Conservation (phyloP, 2,797 vertebrate species). For the Microcaecilia unicolor region DNA sequence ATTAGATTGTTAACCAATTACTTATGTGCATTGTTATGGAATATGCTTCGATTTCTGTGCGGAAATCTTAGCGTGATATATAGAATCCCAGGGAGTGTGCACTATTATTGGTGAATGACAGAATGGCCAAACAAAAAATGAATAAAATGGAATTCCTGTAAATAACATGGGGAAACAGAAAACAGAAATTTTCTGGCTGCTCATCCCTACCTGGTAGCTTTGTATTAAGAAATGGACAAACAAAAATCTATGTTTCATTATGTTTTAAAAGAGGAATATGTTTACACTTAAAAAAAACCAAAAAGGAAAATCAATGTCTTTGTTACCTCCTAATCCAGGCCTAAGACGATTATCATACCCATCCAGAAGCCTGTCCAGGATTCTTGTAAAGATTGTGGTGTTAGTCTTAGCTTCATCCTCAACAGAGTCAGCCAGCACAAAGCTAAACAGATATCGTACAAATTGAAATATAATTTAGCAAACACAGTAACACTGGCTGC, state of each 20-base stretch:
- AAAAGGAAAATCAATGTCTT: conserved; percentile 13
- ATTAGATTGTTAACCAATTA: no score
- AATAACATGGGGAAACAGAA: no score
- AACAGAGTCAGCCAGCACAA: conserved; percentile 66
- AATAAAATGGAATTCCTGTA: no score
- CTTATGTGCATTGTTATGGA: no score
- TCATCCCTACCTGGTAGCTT: no score
- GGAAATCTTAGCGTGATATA: no score
- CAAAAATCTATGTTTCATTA: neutral
- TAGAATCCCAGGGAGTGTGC: no score
- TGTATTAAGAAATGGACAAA: no score
- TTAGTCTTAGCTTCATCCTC: conserved; percentile 92
- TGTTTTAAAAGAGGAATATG: neutral
- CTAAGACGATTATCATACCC: conserved; percentile 96
- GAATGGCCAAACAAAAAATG: no score
- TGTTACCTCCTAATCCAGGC: conserved; percentile 92
- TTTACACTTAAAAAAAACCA: conserved; percentile 17
- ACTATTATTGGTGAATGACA: no score
- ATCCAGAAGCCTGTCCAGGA: conserved; percentile 94
- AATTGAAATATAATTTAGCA: conserved; percentile 22
- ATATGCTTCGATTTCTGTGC: no score
- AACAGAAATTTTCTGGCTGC: no score
- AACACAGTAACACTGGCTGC: conserved; percentile 4
- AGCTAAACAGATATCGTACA: conserved; percentile 61
- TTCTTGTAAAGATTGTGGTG: conserved; percentile 94